Percentiles rank a stretch among this genome's conserved stretches.
Evolutionary conservation across 1,140 invertebrate genomes (phyloP).

Genomic region (Triops longicaudatus): DNA sequence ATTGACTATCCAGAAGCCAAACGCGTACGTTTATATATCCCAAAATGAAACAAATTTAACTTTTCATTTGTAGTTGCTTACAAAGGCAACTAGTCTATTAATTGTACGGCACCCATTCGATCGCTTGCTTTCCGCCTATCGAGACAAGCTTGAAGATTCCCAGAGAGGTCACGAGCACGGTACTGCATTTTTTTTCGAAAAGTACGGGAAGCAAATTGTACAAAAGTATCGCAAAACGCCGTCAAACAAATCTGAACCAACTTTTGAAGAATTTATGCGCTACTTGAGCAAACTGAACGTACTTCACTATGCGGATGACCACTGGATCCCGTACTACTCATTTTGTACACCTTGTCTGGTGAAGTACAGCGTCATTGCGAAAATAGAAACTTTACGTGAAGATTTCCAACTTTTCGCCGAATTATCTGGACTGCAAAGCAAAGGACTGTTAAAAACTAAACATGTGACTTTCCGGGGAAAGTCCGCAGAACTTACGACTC

Average conservation of each 20-base stretch:
- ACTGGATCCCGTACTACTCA: slow-evolving; percentile 63
- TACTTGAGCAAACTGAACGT: slow-evolving; percentile 39
- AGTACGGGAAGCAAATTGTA: slow-evolving; percentile 50
- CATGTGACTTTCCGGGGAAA: slow-evolving; percentile 66
- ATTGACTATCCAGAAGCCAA: slow-evolving; percentile 28
- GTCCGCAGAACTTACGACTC: slow-evolving; percentile 49
- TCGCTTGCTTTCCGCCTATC: slow-evolving; percentile 52
- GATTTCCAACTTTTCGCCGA: slow-evolving; percentile 59
- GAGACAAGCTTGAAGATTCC: slow-evolving; percentile 52
- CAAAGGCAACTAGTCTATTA: slow-evolving; percentile 43
- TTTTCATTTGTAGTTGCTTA: slow-evolving; percentile 38
- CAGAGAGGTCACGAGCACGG: slow-evolving; percentile 44
- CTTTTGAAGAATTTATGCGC: slow-evolving; percentile 57
- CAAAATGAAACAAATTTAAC: background rate
- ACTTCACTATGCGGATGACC: slow-evolving; percentile 45
- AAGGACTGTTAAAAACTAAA: slow-evolving; percentile 70
- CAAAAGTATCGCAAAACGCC: slow-evolving; percentile 43
- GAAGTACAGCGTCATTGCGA: slow-evolving; percentile 69
- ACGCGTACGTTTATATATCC: background rate
- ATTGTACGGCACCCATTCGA: slow-evolving; percentile 56
- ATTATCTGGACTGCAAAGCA: slow-evolving; percentile 52
- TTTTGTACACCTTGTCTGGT: slow-evolving; percentile 65
- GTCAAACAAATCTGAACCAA: slow-evolving; percentile 48
- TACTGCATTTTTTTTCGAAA: slow-evolving; percentile 48
- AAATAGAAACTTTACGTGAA: slow-evolving; percentile 76